Conservation (phyloP, 1,140 invertebrate species). For the Parapsyche elsis region DNA sequence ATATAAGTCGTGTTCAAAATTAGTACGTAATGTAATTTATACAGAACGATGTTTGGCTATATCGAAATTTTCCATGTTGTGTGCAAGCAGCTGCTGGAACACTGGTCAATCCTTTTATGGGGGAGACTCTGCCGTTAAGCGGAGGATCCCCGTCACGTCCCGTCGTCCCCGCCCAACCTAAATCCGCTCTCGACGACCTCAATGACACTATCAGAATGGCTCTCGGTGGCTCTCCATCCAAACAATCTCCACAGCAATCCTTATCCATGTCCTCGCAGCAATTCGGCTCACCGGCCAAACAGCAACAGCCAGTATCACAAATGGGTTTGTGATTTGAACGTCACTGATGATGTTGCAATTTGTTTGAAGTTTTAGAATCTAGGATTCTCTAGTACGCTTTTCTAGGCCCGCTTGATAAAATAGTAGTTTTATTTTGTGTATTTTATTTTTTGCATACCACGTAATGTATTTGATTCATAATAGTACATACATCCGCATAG, state of each 20-base stretch:
- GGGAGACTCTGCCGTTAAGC: conserved; percentile 65
- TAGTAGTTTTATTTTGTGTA: conserved; percentile 8
- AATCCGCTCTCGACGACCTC: conserved; percentile 77
- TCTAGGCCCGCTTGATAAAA: background rate
- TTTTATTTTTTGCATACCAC: background rate
- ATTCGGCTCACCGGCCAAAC: conserved; percentile 73
- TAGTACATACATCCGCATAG: too few species aligned
- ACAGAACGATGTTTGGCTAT: conserved; percentile 24
- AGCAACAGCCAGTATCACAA: conserved; percentile 66
- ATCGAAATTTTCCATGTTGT: conserved; percentile 56
- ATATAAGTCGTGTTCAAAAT: background rate
- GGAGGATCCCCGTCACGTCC: conserved; percentile 66
- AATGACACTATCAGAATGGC: conserved; percentile 77
- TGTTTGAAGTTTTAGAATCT: conserved; percentile 39
- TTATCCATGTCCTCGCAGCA: conserved; percentile 62
- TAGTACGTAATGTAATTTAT: background rate
- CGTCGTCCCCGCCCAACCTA: conserved; percentile 64
- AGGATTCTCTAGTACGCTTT: conserved; percentile 28
- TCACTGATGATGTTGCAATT: conserved; percentile 44
- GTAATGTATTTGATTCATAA: too few species aligned
- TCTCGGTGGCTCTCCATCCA: conserved; percentile 73
- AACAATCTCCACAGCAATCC: conserved; percentile 63
- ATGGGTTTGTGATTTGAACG: conserved; percentile 62
- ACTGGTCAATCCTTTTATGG: conserved; percentile 65
- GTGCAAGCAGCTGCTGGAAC: conserved; percentile 75